phyloP scores from a whole-genome alignment of 2,113 vertebrate genomes.

The Elaphurus davidianus region DNA sequence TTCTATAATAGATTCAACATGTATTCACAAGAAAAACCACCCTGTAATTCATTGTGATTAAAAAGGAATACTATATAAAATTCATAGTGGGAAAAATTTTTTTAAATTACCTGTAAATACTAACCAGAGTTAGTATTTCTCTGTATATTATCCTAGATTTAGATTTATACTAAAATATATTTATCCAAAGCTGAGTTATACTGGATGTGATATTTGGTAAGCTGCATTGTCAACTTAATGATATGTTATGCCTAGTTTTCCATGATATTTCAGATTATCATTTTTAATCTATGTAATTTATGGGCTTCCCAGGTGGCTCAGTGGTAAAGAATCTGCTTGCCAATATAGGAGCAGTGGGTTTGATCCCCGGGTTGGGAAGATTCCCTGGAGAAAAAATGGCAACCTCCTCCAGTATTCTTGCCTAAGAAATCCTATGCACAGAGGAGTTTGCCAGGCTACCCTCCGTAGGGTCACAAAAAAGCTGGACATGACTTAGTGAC shows the following conservation, averaged over 20 bases:
- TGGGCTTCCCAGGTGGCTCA: neutral
- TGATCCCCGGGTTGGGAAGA: neutral
- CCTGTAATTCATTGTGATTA: neutral
- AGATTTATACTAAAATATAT: neutral
- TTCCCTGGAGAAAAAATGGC: neutral
- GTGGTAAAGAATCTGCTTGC: neutral
- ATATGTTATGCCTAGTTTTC: neutral
- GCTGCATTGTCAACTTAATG: neutral
- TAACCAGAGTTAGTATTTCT: neutral
- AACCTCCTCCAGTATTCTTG: neutral
- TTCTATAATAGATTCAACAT: neutral
- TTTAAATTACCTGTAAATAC: neutral
- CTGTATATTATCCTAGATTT: neutral
- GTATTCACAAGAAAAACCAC: neutral
- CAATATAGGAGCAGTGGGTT: neutral
- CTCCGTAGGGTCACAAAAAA: neutral
- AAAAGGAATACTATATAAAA: neutral
- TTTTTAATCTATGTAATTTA: neutral
- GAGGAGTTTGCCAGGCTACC: neutral
- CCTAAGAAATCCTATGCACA: neutral
- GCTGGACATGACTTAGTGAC: neutral
- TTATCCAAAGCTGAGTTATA: neutral
- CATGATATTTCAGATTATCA: neutral
- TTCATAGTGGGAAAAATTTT: neutral
- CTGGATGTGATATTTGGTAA: neutral